Evolutionary conservation across 1,140 invertebrate species (phyloP).

Genomic region (Plutomurus gul): DNA sequence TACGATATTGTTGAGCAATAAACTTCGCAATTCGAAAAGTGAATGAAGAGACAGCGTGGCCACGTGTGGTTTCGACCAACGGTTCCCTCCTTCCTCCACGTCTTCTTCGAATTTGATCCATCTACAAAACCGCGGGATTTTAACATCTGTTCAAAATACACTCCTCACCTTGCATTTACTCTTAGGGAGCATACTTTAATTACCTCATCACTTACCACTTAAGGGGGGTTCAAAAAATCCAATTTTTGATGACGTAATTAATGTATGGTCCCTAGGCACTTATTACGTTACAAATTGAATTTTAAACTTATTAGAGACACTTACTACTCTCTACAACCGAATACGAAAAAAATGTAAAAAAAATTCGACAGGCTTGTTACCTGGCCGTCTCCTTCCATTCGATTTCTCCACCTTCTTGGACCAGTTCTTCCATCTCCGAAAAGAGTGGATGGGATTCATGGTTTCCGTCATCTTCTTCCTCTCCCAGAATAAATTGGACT

Average conservation of each 20-base stretch:
- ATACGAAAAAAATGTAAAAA: too few species aligned
- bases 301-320: too few species aligned
- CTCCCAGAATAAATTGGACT: constrained; percentile 94
- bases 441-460: constrained; percentile 84
- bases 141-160: too few species aligned
- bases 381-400: constrained; percentile 97
- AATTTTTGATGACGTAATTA: too few species aligned
- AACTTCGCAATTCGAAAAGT: constrained; percentile 82
- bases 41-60: constrained; percentile 89
- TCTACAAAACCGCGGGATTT: constrained; percentile 60
- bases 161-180: background rate
- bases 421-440: constrained; percentile 94
- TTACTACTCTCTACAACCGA: too few species aligned
- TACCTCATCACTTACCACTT: background rate
- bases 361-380: too few species aligned
- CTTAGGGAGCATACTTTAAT: background rate
- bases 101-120: constrained; percentile 97
- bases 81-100: constrained; percentile 89
- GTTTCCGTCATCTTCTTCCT: constrained; percentile 81
- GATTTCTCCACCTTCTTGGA: constrained; percentile 81
- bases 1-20: constrained; percentile 85
- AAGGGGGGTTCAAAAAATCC: too few species aligned
- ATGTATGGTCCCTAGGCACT: too few species aligned
- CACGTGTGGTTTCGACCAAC: constrained; percentile 94
- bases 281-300: too few species aligned